A percentile compares a stretch with the other conserved stretches of the same genome.
phyloP scores from a whole-genome alignment of 2,888 invertebrate genomes.

The Drosophila koepferae region DNA sequence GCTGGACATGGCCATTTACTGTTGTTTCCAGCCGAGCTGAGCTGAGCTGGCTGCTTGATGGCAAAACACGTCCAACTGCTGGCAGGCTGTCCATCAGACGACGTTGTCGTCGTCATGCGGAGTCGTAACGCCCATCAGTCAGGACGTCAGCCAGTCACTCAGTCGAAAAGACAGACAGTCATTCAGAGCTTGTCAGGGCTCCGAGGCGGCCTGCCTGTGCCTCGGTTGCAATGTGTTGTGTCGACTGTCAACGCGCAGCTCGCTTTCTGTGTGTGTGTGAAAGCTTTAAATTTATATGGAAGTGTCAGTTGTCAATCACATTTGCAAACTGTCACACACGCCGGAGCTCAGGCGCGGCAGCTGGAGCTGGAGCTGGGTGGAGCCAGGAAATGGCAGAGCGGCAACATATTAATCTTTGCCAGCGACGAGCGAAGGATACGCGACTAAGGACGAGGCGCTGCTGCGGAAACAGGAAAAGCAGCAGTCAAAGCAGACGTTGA shows the following conservation, averaged over 20 bases:
- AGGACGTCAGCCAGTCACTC: slow-evolving; percentile 31
- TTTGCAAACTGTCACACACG: slow-evolving; percentile 81
- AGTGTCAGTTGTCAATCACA: slow-evolving; percentile 83
- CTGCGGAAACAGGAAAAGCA: slow-evolving; percentile 71
- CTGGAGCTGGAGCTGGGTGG: slow-evolving; percentile 11
- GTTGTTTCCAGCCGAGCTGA: slow-evolving; percentile 43
- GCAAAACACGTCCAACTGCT: slow-evolving; percentile 49
- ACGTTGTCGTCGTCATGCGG: slow-evolving; percentile 6
- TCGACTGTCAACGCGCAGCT: slow-evolving; percentile 66
- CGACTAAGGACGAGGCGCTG: slow-evolving; percentile 32
- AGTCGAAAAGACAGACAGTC: slow-evolving; percentile 20
- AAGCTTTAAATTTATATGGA: slow-evolving; percentile 81
- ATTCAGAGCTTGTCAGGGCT: slow-evolving; percentile 61
- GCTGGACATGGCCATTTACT: slow-evolving; percentile 23
- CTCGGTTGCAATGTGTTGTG: slow-evolving; percentile 50
- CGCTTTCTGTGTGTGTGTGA: slow-evolving; percentile 53
- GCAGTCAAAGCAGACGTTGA: slow-evolving; percentile 72
- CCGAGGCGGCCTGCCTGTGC: slow-evolving; percentile 43
- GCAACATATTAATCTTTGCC: slow-evolving; percentile 81
- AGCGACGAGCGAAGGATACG: slow-evolving; percentile 63
- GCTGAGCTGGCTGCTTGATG: slow-evolving; percentile 44
- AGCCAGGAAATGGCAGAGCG: slow-evolving; percentile 61
- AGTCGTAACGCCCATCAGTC: slow-evolving; percentile 48
- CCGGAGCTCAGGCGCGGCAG: slow-evolving; percentile 6
- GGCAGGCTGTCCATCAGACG: slow-evolving; percentile 51